These are phyloP conservation scores for Macrobrachium rosenbergii DNA, from an alignment of 1,140 invertebrate genomes.

Conservation along the genomic window DNA sequence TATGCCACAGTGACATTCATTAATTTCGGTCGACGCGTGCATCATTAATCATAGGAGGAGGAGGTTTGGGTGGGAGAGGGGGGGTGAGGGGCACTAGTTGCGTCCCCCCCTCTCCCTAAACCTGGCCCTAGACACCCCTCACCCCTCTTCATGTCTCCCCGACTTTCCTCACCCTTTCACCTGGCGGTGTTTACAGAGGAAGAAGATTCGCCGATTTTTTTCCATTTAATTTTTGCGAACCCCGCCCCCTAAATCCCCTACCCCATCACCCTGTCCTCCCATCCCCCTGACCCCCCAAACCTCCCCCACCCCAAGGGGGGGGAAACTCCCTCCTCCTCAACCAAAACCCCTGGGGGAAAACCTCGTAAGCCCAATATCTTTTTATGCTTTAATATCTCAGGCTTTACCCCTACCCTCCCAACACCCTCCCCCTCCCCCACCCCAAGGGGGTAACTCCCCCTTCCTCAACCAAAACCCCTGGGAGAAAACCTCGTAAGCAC, in stretches of 20 bases:
- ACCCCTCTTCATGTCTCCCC: neutral
- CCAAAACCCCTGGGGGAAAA: no score
- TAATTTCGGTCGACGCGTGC: conserved; percentile 49
- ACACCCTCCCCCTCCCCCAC: neutral
- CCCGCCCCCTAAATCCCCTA: neutral
- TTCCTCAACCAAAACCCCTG: no score
- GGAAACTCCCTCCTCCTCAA: no score
- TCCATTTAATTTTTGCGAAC: no score
- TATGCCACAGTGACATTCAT: conserved; percentile 56
- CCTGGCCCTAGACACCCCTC: no score
- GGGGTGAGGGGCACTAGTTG: neutral
- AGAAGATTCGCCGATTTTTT: no score
- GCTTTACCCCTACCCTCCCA: neutral
- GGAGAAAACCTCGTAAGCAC: no score
- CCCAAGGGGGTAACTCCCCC: no score
- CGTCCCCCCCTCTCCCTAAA: no score
- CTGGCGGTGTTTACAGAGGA: no score
- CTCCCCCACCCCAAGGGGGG: neutral
- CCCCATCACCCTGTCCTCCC: neutral
- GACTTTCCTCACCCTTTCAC: neutral
- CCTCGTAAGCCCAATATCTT: no score
- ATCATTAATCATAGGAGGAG: conserved; percentile 55
- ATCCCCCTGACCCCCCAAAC: neutral
- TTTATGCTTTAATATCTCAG: no score
- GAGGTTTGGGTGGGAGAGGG: neutral